Evolutionary conservation across 2,797 vertebrate genomes (phyloP), one percentile per base, ranked within the genome.

Genomic region (Sardinella longiceps): DNA sequence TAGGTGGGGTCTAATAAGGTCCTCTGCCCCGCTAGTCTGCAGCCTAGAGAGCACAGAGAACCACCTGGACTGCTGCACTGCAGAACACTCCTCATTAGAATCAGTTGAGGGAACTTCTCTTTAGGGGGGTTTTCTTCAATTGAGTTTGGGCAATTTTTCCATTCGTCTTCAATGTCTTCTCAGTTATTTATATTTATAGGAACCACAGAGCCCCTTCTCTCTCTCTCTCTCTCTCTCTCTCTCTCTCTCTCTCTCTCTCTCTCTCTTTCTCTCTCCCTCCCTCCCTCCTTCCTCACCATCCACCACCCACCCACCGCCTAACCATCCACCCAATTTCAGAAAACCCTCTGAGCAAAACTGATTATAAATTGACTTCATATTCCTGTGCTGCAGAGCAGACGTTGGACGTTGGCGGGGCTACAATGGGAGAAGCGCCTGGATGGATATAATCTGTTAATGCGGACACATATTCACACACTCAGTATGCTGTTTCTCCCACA

Each of bases 51-150:
- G 20, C 20, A 56, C 20, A 23, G 53, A 56, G 53, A 3, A 7
- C 18, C 51, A 15, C 1, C 7, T 18, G 30, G 12, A 25, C 25
- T 63, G 12, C 10, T 30, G 1, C 25, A n/a, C 11, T 0, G 5
- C 30, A 12, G 85, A 86, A 90, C 83, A 82, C 83, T 89, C 85
- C 88, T 92, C 93, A 94, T 92, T 91, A 91, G 91, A 91, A 87
- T 89, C 81, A 63, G 86, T 70, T 87, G 82, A 87, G 66, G 81
- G 58, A 7, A 14, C 86, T 45, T 90, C 33, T 91, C 92, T 86
- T 85, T 48, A 66, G 89, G 85, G 89, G 89, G 88, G 0, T 74
- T 30, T 20, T 80, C 80, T 80, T 89, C 80, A 91, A 92, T 91
- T 89, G 87, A 87, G 82, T 89, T 92, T 23, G 0, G 39, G 84